Evolutionary conservation across 2,888 invertebrate species (phyloP), one percentile per base, ranked within the genome.

Genomic region (Schrankia costaestrigalis): DNA sequence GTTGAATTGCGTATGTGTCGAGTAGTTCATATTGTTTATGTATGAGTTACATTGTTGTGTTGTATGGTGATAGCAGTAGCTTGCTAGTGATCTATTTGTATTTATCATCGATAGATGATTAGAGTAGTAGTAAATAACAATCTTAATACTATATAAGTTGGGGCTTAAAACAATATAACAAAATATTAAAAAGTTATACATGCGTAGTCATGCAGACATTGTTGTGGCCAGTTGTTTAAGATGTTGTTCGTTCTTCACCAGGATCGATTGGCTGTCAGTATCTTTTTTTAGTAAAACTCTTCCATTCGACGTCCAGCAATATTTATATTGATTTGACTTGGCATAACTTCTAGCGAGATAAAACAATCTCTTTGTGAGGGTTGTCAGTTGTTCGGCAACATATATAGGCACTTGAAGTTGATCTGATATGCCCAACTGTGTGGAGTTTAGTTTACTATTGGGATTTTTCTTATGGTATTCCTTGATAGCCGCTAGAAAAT

Each of bases 231-330:
- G n/a, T 13, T 26, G 25, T 6, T 26, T 3, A n/a, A 26, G 25
- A 3, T 26, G 14, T 9, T 14, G n/a, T 26, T 26, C 13, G 9
- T 26, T 26, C 14, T 26, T 26, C 5, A 14, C 2, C 1, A 26
- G n/a, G 1, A 26, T 26, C 1, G 14, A 3, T 7, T 26, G 26
- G 6, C 26, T 28, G 7, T 28, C 13, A 1, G 28, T 5, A 3
- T 28, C 21, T 7, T 28, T 28, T 6, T 28, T 28, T 3, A 28
- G 9, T 21, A 28, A 9, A 21, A 28, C 6, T 5, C 9, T 11
- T 1, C 28, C 28, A 6, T 27, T 27, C 3, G 27, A 27, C 8
- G 27, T 27, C 27, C 18, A 27, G 6, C 27, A 27, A n/a, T 11
- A 27, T 17, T 11, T 18, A 8, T 11, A 18, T 18, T 18, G 19